Percentiles rank a stretch among this genome's conserved stretches.
Evolutionary conservation across 2,888 invertebrate genomes (phyloP).

Genomic region (Eupeodes luniger): DNA sequence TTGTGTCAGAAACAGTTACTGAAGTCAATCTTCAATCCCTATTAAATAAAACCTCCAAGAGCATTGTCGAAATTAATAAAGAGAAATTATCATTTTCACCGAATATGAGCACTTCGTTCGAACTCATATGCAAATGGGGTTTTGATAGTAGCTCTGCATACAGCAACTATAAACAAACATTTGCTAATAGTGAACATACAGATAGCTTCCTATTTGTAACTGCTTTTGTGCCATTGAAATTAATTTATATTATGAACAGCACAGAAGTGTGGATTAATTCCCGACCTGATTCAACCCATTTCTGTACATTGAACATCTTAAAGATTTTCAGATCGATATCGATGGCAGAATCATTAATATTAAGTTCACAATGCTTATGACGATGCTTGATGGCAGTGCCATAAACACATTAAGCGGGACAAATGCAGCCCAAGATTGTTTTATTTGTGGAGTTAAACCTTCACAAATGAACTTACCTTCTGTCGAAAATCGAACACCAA

Average conservation of each 20-base stretch:
- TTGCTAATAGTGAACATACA: conserved; percentile 1
- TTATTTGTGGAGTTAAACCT: too few species aligned
- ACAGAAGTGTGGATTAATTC: neutral
- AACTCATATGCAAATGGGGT: neutral
- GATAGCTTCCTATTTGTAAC: neutral
- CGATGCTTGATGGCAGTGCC: too few species aligned
- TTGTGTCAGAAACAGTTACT: neutral
- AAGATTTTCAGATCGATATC: too few species aligned
- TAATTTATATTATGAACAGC: neutral
- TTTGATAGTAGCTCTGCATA: neutral
- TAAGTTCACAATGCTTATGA: too few species aligned
- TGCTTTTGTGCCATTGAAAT: neutral
- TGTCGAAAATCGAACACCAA: too few species aligned
- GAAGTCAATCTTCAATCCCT: conserved; percentile 27
- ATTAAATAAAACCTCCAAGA: conserved; percentile 18
- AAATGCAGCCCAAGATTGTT: too few species aligned
- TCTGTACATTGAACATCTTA: neutral
- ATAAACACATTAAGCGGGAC: too few species aligned
- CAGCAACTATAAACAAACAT: conserved; percentile 20
- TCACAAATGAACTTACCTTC: too few species aligned
- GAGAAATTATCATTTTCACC: neutral
- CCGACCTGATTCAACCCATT: neutral
- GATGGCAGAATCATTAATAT: too few species aligned
- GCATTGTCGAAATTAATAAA: neutral
- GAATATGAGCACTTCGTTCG: conserved; percentile 16